Base-by-base conservation (phyloP, 2,113 vertebrate genomes). In the Xenus cinereus region DNA sequence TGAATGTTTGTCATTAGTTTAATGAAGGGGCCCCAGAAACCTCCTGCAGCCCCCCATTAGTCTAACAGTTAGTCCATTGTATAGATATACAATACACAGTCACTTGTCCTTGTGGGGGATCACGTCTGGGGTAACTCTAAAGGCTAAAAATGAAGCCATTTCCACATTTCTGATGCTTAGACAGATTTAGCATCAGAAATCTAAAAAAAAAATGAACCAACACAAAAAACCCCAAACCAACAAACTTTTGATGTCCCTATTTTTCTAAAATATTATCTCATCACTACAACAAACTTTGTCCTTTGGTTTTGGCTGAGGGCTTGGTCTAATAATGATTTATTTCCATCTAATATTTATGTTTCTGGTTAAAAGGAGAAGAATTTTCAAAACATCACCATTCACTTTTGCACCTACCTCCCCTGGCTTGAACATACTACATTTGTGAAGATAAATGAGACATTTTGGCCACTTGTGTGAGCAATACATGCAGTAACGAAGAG, bases 1-100 rank as follows among this genome's bases (percentile, higher is more conserved):
- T 91, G 46, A 91, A 91, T 96, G 93, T 95, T 96, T 84, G 89
- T 87, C 81, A 78, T 85, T 94, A 96, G 43, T 69, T 89, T 94
- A 94, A 80, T 85, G 87, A 92, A 88, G 91, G 82, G 75, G 77
- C 63, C 84, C 80, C 80, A 91, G 94, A 96, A 93, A 85, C 59
- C 45, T 83, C 62, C 84, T 59, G 75, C 67, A 96, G 81, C 84
- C 91, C 94, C 91, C 93, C 87, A 69, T 91, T 87, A 94, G 57
- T 66, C 45, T 66, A 96, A 96, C 84, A 96, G 57, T 92, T 64
- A 64, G 53, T 66, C 62, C 75, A 93, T 93, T 97, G 95, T 97
- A 68, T 26, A 41, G 22, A n/a, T 73, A 62, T 9, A 91, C 71
- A 92, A 87, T 59, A 50, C 71, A 85, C 41, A 89, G 74, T 79